phyloP scores from a whole-genome alignment of 2,113 vertebrate species.

The Pseudonaja textilis region DNA sequence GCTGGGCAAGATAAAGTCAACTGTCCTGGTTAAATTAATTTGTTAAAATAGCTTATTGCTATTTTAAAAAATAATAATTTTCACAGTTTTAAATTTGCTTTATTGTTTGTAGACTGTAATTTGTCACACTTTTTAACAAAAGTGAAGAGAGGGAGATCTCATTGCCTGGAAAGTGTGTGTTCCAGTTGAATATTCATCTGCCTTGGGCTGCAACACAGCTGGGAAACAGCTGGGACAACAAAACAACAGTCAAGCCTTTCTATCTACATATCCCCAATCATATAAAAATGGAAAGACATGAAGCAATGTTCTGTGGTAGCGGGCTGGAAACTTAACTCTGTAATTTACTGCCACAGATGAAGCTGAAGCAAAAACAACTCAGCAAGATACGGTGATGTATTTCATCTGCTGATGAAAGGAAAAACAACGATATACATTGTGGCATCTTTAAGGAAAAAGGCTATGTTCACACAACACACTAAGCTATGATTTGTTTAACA shows the following conservation, averaged over 20 bases:
- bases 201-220: fast-evolving
- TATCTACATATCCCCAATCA: fast-evolving
- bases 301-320: neutral
- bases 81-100: neutral
- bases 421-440: neutral
- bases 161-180: neutral
- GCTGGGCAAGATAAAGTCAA: neutral
- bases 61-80: neutral
- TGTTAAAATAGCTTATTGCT: neutral
- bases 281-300: neutral
- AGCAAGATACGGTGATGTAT: neutral
- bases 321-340: neutral
- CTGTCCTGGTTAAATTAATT: neutral
- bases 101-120: neutral
- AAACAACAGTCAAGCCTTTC: neutral
- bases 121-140: neutral
- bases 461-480: neutral
- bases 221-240: neutral
- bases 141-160: fast-evolving
- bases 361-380: neutral
- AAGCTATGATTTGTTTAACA: neutral
- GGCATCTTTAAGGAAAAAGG: neutral
- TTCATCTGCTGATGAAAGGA: neutral
- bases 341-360: neutral
- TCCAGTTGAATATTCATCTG: conserved; percentile 8